A percentile compares a stretch with the other conserved stretches of the same genome.
Evolutionary conservation across 2,888 invertebrate genomes (phyloP).

Genomic region (Spialia ferax): DNA sequence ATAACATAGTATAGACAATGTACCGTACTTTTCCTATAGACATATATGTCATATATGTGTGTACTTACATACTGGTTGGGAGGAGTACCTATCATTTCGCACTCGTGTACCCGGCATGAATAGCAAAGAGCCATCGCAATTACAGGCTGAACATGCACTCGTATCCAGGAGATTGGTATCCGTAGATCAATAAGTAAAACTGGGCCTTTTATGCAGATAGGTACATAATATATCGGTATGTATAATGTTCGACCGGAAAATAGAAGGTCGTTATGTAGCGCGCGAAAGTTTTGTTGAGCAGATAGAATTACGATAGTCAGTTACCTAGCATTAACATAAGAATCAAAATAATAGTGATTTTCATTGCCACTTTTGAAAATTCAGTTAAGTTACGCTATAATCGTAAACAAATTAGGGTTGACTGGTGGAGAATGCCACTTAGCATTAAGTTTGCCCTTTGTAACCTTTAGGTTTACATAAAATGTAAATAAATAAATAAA

Average conservation of each 20-base stretch:
- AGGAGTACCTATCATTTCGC: slow-evolving; percentile 14
- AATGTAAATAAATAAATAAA: no score
- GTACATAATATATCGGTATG: not conserved
- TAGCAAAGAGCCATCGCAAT: slow-evolving; percentile 30
- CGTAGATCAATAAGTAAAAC: slow-evolving; percentile 24
- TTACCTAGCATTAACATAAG: no score
- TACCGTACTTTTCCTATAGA: not conserved
- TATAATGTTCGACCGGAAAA: not conserved
- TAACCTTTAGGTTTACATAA: no score
- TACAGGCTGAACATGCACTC: slow-evolving; percentile 26
- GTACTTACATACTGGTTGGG: not conserved
- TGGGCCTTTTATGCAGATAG: not conserved
- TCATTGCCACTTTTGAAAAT: no score
- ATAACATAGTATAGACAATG: not conserved
- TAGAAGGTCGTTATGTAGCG: not conserved
- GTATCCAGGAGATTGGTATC: slow-evolving; percentile 29
- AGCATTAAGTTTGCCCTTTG: no score
- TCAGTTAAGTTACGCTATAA: not conserved
- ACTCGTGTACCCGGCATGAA: slow-evolving; percentile 22
- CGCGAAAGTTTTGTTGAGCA: not conserved
- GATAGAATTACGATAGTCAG: no score
- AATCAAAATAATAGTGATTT: no score
- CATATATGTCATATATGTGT: no score
- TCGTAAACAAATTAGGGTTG: no score
- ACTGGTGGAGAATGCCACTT: no score